These are phyloP conservation scores for Helarctos malayanus DNA, from an alignment of 2,797 vertebrate genomes.

Conservation along the genomic window DNA sequence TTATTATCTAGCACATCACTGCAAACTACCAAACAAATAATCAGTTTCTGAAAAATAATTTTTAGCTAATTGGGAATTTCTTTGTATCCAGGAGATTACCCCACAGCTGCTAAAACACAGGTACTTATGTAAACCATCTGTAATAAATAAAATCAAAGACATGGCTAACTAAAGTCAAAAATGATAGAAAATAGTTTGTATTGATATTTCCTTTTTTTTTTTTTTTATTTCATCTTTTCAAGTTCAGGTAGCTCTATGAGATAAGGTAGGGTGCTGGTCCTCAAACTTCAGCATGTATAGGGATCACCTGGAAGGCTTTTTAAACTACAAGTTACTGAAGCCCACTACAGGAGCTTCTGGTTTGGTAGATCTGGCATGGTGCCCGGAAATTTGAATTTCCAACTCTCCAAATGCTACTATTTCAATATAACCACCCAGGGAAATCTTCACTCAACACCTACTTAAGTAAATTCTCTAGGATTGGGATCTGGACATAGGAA, in stretches of 20 bases:
- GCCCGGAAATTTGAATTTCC: not conserved
- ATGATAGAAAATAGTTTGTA: not conserved
- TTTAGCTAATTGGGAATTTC: not conserved
- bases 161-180: not conserved
- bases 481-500: not conserved
- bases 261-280: accelerated
- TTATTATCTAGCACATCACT: not conserved
- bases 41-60: not conserved
- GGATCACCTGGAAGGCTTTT: not conserved
- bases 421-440: not conserved
- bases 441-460: not conserved
- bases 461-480: not conserved
- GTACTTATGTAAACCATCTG: not conserved
- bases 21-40: not conserved
- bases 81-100: not conserved
- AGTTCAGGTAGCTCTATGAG: not conserved
- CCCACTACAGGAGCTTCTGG: not conserved
- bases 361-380: not conserved
- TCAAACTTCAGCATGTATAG: not conserved
- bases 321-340: not conserved
- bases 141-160: not conserved
- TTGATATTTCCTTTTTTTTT: not conserved
- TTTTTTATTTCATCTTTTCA: not conserved
- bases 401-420: not conserved
- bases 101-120: not conserved